Conservation (phyloP, 2,797 vertebrate species). For the Apodemus agrarius region DNA sequence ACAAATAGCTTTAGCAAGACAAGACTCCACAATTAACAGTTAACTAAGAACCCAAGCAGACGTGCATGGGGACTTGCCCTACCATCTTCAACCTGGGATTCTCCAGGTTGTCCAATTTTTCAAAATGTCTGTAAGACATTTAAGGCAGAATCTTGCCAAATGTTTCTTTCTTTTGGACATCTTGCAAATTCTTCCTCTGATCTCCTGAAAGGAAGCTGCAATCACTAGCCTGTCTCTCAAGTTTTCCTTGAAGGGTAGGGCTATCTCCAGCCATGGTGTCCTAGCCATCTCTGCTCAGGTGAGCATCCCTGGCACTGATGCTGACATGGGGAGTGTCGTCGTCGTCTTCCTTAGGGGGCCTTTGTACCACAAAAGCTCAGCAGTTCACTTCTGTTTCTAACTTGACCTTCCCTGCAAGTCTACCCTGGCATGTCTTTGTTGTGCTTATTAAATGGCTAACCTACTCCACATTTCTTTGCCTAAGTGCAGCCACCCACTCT, state of each 20-base stretch:
- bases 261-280: neutral
- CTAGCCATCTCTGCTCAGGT: neutral
- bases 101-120: neutral
- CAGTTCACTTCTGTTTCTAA: neutral
- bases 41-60: neutral
- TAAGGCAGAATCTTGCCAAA: neutral
- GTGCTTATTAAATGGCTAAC: neutral
- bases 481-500: neutral
- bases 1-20: neutral
- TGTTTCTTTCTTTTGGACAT: neutral
- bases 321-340: neutral
- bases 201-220: neutral
- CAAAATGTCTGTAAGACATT: neutral
- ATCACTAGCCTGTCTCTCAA: neutral
- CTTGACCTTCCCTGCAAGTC: neutral
- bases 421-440: neutral
- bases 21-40: neutral
- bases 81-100: neutral
- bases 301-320: neutral
- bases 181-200: neutral
- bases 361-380: neutral
- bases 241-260: neutral
- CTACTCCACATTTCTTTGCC: slow-evolving; percentile 50
- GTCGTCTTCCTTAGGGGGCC: neutral
- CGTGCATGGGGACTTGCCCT: neutral